phyloP scores from a whole-genome alignment of 2,797 vertebrate species.

The Arnoldichthys spilopterus region DNA sequence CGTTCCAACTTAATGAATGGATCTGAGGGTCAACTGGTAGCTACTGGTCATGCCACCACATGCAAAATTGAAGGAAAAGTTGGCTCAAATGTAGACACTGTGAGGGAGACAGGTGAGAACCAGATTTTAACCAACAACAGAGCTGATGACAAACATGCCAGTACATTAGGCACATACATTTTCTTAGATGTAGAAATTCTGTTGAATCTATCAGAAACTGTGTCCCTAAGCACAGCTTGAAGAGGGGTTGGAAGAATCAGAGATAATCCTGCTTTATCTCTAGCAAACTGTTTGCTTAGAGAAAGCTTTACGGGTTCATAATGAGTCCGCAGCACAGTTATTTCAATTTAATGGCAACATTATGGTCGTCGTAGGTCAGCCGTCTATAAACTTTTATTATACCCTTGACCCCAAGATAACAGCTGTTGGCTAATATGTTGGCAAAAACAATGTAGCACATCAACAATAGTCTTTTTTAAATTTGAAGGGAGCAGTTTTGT shows the following conservation, averaged over 20 bases:
- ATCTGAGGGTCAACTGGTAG: conserved; percentile 56
- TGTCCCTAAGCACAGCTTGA: background rate
- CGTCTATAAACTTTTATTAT: background rate
- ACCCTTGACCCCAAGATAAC: background rate
- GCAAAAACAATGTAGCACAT: background rate
- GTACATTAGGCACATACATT: no score
- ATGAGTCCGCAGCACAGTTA: background rate
- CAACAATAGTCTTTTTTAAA: background rate
- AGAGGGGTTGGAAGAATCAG: background rate
- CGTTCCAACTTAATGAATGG: conserved; percentile 69
- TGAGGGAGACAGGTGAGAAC: conserved; percentile 56
- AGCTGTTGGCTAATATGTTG: background rate
- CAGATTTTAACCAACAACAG: background rate
- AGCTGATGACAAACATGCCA: background rate
- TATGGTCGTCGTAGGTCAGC: background rate
- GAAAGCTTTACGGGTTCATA: background rate
- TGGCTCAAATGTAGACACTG: conserved; percentile 59
- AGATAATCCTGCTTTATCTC: background rate
- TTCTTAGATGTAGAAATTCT: no score
- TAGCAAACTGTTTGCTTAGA: background rate
- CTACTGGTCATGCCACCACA: conserved; percentile 58
- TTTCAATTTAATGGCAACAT: background rate
- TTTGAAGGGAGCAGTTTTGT: no score
- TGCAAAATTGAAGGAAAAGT: conserved; percentile 55
- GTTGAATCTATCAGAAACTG: no score